Percentiles rank a stretch among this genome's conserved stretches.
phyloP scores from a whole-genome alignment of 2,113 vertebrate species.

The Meles meles region DNA sequence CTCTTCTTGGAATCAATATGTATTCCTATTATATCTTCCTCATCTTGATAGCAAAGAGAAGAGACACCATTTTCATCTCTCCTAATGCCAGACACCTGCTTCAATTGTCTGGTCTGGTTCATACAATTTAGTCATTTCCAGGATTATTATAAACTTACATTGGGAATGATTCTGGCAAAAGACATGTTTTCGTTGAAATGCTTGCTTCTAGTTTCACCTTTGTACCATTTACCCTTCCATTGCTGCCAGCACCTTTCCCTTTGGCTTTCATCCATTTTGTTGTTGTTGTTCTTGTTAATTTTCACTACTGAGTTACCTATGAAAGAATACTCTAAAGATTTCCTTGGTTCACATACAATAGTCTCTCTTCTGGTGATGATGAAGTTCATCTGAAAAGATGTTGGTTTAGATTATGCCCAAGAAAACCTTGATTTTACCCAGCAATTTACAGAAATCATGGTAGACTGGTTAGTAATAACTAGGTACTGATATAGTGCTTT shows the following conservation, averaged over 20 bases:
- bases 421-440: neutral
- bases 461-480: neutral
- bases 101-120: slow-evolving; percentile 16
- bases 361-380: neutral
- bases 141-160: slow-evolving; percentile 37
- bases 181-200: neutral
- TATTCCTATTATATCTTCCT: slow-evolving; percentile 49
- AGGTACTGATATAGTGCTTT: neutral
- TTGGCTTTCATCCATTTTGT: neutral
- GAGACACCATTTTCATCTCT: slow-evolving; percentile 36
- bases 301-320: neutral
- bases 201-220: neutral
- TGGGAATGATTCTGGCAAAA: slow-evolving; percentile 16
- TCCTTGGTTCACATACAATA: neutral
- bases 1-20: slow-evolving; percentile 5
- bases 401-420: neutral
- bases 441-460: neutral
- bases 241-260: neutral
- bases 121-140: slow-evolving; percentile 21
- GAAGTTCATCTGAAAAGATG: neutral
- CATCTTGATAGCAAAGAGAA: slow-evolving; percentile 50
- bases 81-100: slow-evolving; percentile 67
- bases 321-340: neutral
- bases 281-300: neutral
- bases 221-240: neutral